Evolutionary conservation across 2,113 vertebrate genomes (phyloP).

Genomic region (Panthera leo): DNA sequence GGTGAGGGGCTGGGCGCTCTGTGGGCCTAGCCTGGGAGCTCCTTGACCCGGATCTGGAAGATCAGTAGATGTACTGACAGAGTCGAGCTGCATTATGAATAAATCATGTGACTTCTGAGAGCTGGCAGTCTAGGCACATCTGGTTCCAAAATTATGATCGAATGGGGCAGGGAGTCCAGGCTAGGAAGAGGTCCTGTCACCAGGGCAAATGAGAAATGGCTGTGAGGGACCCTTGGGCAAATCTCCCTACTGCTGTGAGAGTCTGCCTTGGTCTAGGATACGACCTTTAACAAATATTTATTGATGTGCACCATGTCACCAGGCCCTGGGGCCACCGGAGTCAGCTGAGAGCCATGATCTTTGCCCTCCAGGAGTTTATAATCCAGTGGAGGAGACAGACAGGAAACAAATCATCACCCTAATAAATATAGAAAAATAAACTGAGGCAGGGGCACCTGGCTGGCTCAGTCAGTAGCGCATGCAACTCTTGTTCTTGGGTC

Average conservation of each 20-base stretch:
- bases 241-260: background rate
- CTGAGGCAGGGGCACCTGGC: background rate
- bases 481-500: background rate
- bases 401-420: background rate
- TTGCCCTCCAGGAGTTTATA: constrained; percentile 10
- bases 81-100: constrained; percentile 43
- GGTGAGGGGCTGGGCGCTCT: background rate
- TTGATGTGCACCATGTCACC: background rate
- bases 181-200: background rate
- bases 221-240: background rate
- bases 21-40: background rate
- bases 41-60: constrained; percentile 60
- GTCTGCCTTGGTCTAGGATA: background rate
- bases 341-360: background rate
- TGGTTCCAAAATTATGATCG: constrained; percentile 43
- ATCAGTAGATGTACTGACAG: constrained; percentile 8
- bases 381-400: background rate
- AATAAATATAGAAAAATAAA: background rate
- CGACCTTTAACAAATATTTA: background rate
- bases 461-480: background rate
- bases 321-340: background rate
- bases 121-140: constrained; percentile 39
- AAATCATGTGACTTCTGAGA: constrained; percentile 46
- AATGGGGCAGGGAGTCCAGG: background rate
- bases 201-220: background rate